Percentiles rank a stretch among this genome's conserved stretches.
These are phyloP conservation scores for Lates japonicus DNA, from an alignment of 2,797 vertebrate species.

Conservation along the genomic window DNA sequence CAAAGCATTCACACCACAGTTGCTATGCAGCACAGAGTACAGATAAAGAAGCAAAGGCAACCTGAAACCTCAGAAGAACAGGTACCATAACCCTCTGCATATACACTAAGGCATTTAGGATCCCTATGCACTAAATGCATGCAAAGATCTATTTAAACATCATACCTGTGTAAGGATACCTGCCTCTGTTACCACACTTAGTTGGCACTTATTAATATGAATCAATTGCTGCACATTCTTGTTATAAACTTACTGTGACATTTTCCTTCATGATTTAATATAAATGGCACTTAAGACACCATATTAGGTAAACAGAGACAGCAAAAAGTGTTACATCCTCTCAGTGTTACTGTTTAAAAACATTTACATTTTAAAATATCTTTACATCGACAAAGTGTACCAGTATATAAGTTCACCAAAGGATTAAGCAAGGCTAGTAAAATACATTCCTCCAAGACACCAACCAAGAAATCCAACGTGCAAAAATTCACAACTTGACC, in stretches of 20 bases:
- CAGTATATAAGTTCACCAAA: conserved; percentile 56
- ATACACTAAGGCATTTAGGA: conserved; percentile 49
- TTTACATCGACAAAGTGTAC: conserved; percentile 51
- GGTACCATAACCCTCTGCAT: conserved; percentile 38
- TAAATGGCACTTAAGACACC: conserved; percentile 66
- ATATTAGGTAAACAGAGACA: conserved; percentile 60
- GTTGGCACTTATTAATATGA: conserved; percentile 53
- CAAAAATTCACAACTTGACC: conserved; percentile 74
- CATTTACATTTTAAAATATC: conserved; percentile 54
- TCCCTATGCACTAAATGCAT: conserved; percentile 49
- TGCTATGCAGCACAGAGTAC: conserved; percentile 42
- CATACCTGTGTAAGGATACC: conserved; percentile 9
- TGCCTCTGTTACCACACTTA: conserved; percentile 33
- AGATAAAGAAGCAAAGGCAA: conserved; percentile 52
- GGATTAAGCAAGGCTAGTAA: conserved; percentile 58
- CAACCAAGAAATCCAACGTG: conserved; percentile 65
- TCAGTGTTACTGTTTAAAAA: conserved; percentile 68
- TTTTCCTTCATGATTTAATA: conserved; percentile 67
- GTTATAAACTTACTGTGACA: conserved; percentile 29
- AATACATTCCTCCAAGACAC: conserved; percentile 74
- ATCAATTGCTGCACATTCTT: conserved; percentile 58
- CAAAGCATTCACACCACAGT: conserved; percentile 54
- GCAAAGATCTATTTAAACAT: conserved; percentile 18
- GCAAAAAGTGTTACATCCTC: conserved; percentile 47
- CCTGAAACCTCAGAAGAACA: conserved; percentile 43